phyloP scores from a whole-genome alignment of 1,140 invertebrate genomes.

The Dendrolimus kikuchii region DNA sequence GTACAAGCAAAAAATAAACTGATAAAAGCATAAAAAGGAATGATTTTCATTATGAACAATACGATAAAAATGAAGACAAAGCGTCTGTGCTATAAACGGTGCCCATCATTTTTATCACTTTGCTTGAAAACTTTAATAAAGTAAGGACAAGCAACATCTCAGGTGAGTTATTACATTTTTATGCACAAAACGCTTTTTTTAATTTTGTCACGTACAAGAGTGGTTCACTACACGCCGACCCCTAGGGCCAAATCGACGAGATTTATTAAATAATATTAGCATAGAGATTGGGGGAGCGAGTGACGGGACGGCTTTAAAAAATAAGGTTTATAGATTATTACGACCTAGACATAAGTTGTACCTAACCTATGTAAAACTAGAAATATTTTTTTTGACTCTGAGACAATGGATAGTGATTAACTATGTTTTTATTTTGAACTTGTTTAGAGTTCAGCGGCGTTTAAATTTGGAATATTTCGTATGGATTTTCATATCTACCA shows the following conservation, averaged over 20 bases:
- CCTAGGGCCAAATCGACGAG: slow-evolving; percentile 9
- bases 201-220: slow-evolving; percentile 25
- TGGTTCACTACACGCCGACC: slow-evolving; percentile 4
- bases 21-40: too few species aligned
- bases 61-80: slow-evolving; percentile 43
- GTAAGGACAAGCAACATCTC: slow-evolving; percentile 29
- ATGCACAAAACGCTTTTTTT: slow-evolving; percentile 42
- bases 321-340: too few species aligned
- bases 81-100: slow-evolving; percentile 31
- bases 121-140: slow-evolving; percentile 60
- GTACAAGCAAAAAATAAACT: slow-evolving; percentile 3
- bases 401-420: too few species aligned
- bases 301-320: neutral
- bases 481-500: too few species aligned
- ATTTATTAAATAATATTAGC: slow-evolving; percentile 14
- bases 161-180: slow-evolving; percentile 56
- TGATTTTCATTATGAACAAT: slow-evolving; percentile 20
- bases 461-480: too few species aligned
- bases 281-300: neutral
- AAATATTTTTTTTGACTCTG: too few species aligned
- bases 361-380: too few species aligned
- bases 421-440: too few species aligned
- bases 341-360: too few species aligned
- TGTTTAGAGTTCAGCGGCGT: too few species aligned
- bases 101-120: slow-evolving; percentile 60